These are phyloP conservation scores for Mixornis gularis DNA, from an alignment of 2,113 vertebrate genomes.

Conservation along the genomic window DNA sequence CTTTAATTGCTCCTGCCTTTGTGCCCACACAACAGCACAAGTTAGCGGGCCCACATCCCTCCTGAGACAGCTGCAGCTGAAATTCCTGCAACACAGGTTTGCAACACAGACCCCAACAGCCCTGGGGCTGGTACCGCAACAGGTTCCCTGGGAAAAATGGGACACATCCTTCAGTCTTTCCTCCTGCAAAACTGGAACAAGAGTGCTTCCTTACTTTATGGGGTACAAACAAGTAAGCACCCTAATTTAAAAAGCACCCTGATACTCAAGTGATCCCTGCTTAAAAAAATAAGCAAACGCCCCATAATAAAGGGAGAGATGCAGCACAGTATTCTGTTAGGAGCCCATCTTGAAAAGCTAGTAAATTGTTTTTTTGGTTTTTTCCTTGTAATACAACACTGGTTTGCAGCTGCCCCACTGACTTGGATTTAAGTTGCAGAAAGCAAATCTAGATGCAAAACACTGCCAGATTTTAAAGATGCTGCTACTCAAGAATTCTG, in stretches of 20 bases:
- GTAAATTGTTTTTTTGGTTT: rapidly evolving
- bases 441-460: not conserved
- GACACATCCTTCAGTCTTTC: not conserved
- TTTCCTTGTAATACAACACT: not conserved
- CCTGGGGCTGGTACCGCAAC: not conserved
- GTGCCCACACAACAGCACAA: rapidly evolving
- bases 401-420: not conserved
- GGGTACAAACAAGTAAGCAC: not conserved
- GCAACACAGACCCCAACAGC: not conserved
- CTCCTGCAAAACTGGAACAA: not conserved
- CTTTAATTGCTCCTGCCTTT: not conserved
- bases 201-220: not conserved
- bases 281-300: not conserved
- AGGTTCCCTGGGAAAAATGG: not conserved
- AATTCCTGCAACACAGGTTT: not conserved
- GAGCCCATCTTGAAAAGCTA: not conserved
- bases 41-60: rapidly evolving
- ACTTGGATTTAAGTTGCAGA: not conserved
- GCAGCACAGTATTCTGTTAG: not conserved
- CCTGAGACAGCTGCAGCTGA: not conserved
- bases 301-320: not conserved
- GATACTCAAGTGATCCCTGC: not conserved
- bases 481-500: not conserved
- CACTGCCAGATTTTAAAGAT: not conserved
- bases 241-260: not conserved